Evolutionary conservation across 2,113 vertebrate genomes (phyloP).

Genomic region (Oophaga pumilio): DNA sequence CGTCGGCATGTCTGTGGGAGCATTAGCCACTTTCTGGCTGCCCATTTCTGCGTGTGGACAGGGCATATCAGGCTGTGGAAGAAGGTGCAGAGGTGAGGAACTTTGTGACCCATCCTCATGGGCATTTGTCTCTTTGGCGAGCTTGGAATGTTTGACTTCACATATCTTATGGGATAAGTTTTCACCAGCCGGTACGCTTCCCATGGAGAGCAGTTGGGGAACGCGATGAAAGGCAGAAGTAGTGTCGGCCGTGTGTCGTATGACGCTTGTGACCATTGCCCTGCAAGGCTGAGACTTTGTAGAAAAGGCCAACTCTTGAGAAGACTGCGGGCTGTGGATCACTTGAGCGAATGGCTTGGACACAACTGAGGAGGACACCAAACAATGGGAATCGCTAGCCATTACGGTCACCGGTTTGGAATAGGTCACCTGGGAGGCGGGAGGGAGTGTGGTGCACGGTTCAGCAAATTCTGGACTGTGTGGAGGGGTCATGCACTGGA

Average conservation of each 20-base stretch:
- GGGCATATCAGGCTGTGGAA: not conserved
- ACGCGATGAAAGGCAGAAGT: slow-evolving; percentile 69
- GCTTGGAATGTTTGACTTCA: slow-evolving; percentile 53
- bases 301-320: slow-evolving; percentile 55
- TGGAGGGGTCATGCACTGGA: slow-evolving; percentile 95
- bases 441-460: slow-evolving; percentile 66
- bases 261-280: slow-evolving; percentile 86
- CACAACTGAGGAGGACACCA: slow-evolving; percentile 50
- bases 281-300: slow-evolving; percentile 63
- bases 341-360: slow-evolving; percentile 57
- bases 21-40: slow-evolving; percentile 53
- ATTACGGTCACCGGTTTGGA: slow-evolving; percentile 66
- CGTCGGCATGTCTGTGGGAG: slow-evolving; percentile 64
- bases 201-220: slow-evolving; percentile 61
- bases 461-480: slow-evolving; percentile 91
- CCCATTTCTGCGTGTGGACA: slow-evolving; percentile 39
- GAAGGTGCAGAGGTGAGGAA: slow-evolving; percentile 39
- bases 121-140: slow-evolving; percentile 41
- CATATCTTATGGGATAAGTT: slow-evolving; percentile 27
- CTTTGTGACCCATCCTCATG: not conserved
- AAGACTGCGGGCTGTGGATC: slow-evolving; percentile 57
- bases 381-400: slow-evolving; percentile 61
- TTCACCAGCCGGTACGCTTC: slow-evolving; percentile 22
- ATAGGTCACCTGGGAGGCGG: slow-evolving; percentile 70
- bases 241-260: slow-evolving; percentile 82